phyloP scores from a whole-genome alignment of 2,797 vertebrate genomes.

The Sebastes minor region DNA sequence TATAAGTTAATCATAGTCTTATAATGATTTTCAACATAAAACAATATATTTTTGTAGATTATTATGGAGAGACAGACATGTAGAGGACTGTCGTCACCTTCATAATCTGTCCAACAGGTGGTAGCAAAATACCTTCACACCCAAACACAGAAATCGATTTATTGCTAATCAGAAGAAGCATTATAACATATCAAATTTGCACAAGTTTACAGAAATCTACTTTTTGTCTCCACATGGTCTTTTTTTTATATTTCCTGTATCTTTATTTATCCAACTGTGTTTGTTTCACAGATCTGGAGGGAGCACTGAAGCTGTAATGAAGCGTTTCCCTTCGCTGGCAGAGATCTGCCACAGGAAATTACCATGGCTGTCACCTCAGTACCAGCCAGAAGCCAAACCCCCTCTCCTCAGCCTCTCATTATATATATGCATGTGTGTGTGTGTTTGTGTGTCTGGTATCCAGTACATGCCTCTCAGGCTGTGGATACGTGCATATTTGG shows the following conservation, averaged over 20 bases:
- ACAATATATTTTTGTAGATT: neutral
- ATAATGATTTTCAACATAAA: neutral
- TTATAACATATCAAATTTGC: neutral
- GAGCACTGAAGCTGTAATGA: conserved; percentile 61
- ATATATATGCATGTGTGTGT: conserved; percentile 26
- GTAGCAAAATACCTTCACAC: conserved; percentile 52
- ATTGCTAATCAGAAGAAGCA: neutral
- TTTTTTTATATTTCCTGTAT: neutral
- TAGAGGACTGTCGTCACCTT: neutral
- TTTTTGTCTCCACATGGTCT: neutral
- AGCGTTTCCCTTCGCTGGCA: conserved; percentile 50
- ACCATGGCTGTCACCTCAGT: conserved; percentile 71
- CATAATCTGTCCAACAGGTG: conserved; percentile 62
- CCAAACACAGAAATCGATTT: neutral
- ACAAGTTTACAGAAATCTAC: neutral
- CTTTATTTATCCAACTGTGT: conserved; percentile 17
- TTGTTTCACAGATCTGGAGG: conserved; percentile 25
- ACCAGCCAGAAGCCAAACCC: conserved; percentile 54
- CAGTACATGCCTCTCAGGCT: conserved; percentile 30
- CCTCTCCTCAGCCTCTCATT: conserved; percentile 44
- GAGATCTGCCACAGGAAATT: conserved; percentile 79
- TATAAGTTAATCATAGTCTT: neutral
- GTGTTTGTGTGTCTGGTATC: conserved; percentile 33
- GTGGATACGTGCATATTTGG: conserved; percentile 28
- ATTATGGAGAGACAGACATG: neutral